Evolutionary conservation across 2,113 vertebrate species (phyloP).

Genomic region (Azemiops feae): DNA sequence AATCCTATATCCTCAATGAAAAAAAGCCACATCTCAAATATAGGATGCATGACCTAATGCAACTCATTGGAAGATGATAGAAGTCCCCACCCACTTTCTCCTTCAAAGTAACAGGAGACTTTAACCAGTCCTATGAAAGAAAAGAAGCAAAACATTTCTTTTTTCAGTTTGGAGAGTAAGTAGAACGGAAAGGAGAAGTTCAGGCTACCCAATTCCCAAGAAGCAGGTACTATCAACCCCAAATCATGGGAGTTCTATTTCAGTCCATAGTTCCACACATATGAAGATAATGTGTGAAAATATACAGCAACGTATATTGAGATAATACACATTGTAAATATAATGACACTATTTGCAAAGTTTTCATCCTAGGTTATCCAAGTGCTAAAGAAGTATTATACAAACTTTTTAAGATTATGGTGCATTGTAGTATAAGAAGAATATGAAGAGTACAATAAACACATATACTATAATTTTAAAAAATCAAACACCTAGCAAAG

Average conservation of each 20-base stretch:
- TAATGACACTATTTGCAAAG: not conserved
- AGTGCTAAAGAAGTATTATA: not conserved
- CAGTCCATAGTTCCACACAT: not conserved
- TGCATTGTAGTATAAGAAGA: not conserved
- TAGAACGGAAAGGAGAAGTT: not conserved
- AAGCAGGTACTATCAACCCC: not conserved
- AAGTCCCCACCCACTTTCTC: not conserved
- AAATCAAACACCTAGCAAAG: not conserved
- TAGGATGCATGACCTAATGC: not conserved
- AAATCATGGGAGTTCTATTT: not conserved
- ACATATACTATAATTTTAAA: not conserved
- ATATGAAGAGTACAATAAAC: not conserved
- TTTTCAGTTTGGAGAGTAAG: not conserved
- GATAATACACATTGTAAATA: not conserved
- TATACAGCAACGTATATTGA: not conserved
- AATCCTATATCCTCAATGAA: not conserved
- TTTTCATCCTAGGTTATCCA: not conserved
- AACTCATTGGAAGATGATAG: not conserved
- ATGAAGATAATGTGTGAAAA: not conserved
- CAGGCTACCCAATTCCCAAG: not conserved
- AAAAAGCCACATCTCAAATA: not conserved
- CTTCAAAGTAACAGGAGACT: not conserved
- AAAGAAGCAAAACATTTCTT: not conserved
- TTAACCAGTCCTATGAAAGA: not conserved
- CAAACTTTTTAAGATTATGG: not conserved